A percentile compares a stretch with the other conserved stretches of the same genome.
Conservation (phyloP, 2,797 vertebrate genomes). For the Eptatretus atami region DNA sequence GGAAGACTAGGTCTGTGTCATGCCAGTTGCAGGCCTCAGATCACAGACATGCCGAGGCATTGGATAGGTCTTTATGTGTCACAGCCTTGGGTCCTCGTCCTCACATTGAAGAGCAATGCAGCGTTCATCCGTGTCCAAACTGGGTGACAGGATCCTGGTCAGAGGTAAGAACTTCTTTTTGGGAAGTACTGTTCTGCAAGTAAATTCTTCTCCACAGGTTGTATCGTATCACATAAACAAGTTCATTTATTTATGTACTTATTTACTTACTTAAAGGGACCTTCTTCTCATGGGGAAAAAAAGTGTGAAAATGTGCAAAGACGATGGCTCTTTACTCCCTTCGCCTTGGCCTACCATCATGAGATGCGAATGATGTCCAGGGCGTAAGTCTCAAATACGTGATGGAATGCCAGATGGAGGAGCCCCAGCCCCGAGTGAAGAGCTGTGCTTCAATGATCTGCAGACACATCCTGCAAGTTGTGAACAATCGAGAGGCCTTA, state of each 20-base stretch:
- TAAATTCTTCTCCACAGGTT: too few relatives aligned
- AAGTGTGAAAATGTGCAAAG: neutral
- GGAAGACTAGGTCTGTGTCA: slow-evolving; percentile 40
- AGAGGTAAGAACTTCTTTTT: slow-evolving; percentile 18
- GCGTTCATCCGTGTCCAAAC: slow-evolving; percentile 24
- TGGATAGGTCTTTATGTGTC: neutral
- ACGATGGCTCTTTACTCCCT: too few relatives aligned
- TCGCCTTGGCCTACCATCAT: too few relatives aligned
- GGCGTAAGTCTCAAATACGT: too few relatives aligned
- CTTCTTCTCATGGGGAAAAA: too few relatives aligned
- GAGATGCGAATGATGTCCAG: too few relatives aligned
- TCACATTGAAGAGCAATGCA: slow-evolving; percentile 29
- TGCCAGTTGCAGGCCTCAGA: slow-evolving; percentile 26
- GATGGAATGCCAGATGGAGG: too few relatives aligned
- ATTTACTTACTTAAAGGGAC: too few relatives aligned
- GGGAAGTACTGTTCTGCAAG: neutral
- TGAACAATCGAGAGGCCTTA: too few relatives aligned
- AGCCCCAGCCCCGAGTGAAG: too few relatives aligned
- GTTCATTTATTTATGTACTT: neutral
- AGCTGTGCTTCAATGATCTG: too few relatives aligned
- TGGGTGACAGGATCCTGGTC: slow-evolving; percentile 34
- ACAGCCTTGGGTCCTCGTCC: slow-evolving; percentile 23
- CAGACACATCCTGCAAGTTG: too few relatives aligned
- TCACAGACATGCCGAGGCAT: neutral
- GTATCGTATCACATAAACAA: neutral